A percentile compares a stretch with the other conserved stretches of the same genome.
phyloP scores from a whole-genome alignment of 2,888 invertebrate species.

The Clusia tigrina region DNA sequence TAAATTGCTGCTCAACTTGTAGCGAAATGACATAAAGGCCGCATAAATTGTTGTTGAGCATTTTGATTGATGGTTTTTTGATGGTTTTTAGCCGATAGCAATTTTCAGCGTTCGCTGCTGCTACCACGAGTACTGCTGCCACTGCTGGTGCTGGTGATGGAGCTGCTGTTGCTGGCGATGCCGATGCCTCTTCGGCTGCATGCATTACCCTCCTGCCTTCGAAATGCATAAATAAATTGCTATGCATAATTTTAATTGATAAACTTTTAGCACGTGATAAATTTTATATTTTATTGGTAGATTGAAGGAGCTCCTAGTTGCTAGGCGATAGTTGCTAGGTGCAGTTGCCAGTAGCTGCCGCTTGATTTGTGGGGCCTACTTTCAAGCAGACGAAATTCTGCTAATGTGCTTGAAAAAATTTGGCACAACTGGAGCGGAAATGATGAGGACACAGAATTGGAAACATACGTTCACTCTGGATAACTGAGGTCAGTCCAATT shows the following conservation, averaged over 20 bases:
- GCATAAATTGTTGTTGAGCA: conserved; percentile 40
- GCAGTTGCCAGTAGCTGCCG: too few relatives aligned
- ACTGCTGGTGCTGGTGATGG: conserved; percentile 17
- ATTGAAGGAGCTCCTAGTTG: background rate
- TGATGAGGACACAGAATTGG: too few relatives aligned
- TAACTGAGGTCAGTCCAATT: too few relatives aligned
- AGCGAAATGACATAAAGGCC: conserved; percentile 36
- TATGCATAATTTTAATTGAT: conserved; percentile 62
- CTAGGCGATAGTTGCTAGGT: too few relatives aligned
- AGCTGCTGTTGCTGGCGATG: conserved; percentile 24
- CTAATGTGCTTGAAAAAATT: too few relatives aligned
- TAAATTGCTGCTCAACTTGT: conserved; percentile 40
- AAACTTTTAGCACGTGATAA: conserved; percentile 63
- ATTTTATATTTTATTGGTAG: conserved; percentile 40
- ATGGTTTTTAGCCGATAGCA: conserved; percentile 43
- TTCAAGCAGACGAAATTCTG: too few relatives aligned
- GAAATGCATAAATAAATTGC: conserved; percentile 37
- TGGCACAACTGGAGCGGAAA: too few relatives aligned
- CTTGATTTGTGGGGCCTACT: too few relatives aligned
- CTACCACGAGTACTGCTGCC: too few relatives aligned
- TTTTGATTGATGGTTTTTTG: conserved; percentile 60
- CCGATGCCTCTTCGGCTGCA: too few relatives aligned
- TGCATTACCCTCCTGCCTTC: background rate
- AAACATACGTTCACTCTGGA: too few relatives aligned
- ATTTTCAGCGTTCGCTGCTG: background rate